Evolutionary conservation across 2,888 invertebrate genomes (phyloP), one percentile per base, ranked within the genome.

Genomic region (Pristionchus arcanus): DNA sequence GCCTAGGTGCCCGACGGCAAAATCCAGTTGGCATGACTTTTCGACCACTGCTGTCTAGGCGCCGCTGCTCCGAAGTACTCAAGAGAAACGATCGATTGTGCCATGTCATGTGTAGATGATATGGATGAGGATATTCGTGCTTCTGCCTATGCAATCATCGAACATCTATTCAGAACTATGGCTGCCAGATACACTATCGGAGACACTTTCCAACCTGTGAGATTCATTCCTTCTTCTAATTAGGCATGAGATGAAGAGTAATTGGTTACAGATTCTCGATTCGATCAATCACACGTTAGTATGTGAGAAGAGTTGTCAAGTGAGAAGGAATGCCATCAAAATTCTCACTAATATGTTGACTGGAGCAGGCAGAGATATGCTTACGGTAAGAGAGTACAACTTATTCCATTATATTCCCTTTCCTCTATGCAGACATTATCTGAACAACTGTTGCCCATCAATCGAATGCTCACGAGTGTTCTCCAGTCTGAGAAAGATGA

Each of bases 291-390:
- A 63, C 31, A 66, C 66, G 16, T n/a, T 86, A 25, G 11, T 16
- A 19, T 31, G 53, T 53, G 86, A 86, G 31, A 66, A 86, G 63
- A 28, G 31, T 21, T n/a, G n/a, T n/a, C 34, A n/a, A 37, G 66
- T 66, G 63, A 63, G 86, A n/a, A 63, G 86, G 28, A 31, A 16
- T 28, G 86, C 66, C 31, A 37, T 55, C 63, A 13, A 7, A 2
- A n/a, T 86, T 16, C 21, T 86, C 4, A 19, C 42, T 11, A 11
- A 25, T 11, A 37, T 86, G 28, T 11, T 86, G 37, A 37, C n/a
- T 19, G 86, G 86, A 42, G 66, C 66, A n/a, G 86, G 86, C 11
- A 63, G 49, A 31, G 86, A 86, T 21, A 63, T 86, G 42, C 25
- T 86, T n/a, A 42, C 21, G 86, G 86, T 86, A 37, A 13, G 55